Evolutionary conservation across 2,888 invertebrate species (phyloP).

Genomic region (Eupithecia dodoneata): DNA sequence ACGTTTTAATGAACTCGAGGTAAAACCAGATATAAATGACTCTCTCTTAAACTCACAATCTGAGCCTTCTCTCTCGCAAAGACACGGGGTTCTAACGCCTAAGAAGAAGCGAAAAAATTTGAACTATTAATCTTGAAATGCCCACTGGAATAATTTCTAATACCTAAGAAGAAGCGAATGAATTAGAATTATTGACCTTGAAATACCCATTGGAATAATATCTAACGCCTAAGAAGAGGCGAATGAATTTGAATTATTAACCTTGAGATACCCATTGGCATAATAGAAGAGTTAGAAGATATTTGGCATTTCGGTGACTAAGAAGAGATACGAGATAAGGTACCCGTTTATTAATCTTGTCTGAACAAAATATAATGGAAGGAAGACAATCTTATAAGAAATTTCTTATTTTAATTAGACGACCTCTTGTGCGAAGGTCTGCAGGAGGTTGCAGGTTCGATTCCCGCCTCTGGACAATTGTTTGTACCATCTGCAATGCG

Average conservation of each 20-base stretch:
- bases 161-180: slow-evolving; percentile 42
- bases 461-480: no score
- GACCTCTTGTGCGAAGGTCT: no score
- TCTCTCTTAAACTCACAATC: not conserved
- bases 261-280: not conserved
- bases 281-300: not conserved
- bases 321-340: not conserved
- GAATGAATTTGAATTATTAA: slow-evolving; percentile 41
- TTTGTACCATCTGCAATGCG: no score
- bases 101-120: slow-evolving; percentile 44
- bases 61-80: not conserved
- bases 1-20: not conserved
- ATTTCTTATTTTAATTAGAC: no score
- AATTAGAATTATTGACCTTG: slow-evolving; percentile 23
- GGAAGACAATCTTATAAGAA: no score
- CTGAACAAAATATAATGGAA: no score
- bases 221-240: slow-evolving; percentile 38
- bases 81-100: slow-evolving; percentile 21
- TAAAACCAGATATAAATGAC: slow-evolving; percentile 1
- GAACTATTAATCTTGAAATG: not conserved
- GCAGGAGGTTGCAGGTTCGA: no score
- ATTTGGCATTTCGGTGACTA: not conserved
- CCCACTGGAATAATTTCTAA: not conserved
- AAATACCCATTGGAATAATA: no score
- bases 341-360: no score